A percentile compares a stretch with the other conserved stretches of the same genome.
phyloP scores from a whole-genome alignment of 2,113 vertebrate species.

The Aplodontia rufa region DNA sequence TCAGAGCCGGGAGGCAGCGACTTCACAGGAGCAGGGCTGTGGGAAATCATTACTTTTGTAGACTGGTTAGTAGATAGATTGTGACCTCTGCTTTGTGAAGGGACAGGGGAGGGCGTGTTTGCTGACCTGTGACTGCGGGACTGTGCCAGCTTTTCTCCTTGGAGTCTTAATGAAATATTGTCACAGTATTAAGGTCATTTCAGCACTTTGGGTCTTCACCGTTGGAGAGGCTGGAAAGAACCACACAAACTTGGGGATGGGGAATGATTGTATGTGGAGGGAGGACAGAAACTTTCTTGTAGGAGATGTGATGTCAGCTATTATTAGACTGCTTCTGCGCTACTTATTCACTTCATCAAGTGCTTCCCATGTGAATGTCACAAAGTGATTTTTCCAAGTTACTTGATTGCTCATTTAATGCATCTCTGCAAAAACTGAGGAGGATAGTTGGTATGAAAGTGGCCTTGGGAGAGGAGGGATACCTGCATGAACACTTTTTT shows the following conservation, averaged over 20 bases:
- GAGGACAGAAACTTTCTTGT: conserved; percentile 5
- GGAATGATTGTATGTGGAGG: not conserved
- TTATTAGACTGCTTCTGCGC: conserved; percentile 51
- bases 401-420: not conserved
- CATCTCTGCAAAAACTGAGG: not conserved
- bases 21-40: not conserved
- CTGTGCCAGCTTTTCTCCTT: conserved; percentile 65
- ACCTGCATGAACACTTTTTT: not conserved
- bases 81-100: not conserved
- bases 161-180: conserved; percentile 73
- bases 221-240: conserved; percentile 11
- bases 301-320: not conserved
- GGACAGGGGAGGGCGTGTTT: not conserved
- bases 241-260: not conserved
- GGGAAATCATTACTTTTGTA: not conserved
- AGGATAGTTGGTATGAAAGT: not conserved
- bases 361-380: not conserved
- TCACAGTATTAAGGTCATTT: conserved; percentile 58
- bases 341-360: not conserved
- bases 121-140: conserved; percentile 61
- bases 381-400: conserved; percentile 30
- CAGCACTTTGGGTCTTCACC: conserved; percentile 51
- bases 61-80: not conserved
- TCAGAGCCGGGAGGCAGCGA: not conserved
- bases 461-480: not conserved